Evolutionary conservation across 2,113 vertebrate species (phyloP), one percentile per base, ranked within the genome.

Genomic region (Takifugu bimaculatus): DNA sequence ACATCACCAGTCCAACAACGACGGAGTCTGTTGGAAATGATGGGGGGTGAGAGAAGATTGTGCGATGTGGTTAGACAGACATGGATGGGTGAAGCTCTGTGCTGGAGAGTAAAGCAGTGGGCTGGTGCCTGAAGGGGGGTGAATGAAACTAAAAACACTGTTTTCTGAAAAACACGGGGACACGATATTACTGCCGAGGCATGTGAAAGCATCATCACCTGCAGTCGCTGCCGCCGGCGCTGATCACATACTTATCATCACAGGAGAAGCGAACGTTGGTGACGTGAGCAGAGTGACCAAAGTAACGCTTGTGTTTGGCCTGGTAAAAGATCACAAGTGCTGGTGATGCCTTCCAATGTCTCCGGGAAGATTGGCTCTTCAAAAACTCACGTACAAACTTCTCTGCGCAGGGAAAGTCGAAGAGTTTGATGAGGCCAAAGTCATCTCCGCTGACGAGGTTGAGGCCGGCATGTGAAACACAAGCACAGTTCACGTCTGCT

Each of bases 261-360:
- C 93, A 93, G 58, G 96, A 97, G 86, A 99, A 97, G 26, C 95
- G 93, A 14, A 96, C 90, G 85, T 97, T 98, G 49, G 96, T 98
- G 81, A 99, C 94, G 0, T 99, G 96, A 10, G 94, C 94, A 0
- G 96, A 98, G 83, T 99, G 96, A 12, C 96, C 96, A 0, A 95
- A 96, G 74, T 97, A 99, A 6, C 96, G 91, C 77, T 98, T 98
- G 82, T 99, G 96, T 91, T 98, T 97, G 63, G 94, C 94, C 96
- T 99, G 57, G 13, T 48, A 60, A 75, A 27, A 50, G 1, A 25
- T 11, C 32, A 65, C 20, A 20, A 20, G 20, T 20, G 20, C 20
- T 13, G 44, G 44, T 5, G 11, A 12, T 12, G 11, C 12, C 42
- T 43, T 43, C 42, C 42, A 43, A 20, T 20, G 12, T 47, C 44